Evolutionary conservation across 2,888 invertebrate genomes (phyloP).

Genomic region (Julus scandinavius): DNA sequence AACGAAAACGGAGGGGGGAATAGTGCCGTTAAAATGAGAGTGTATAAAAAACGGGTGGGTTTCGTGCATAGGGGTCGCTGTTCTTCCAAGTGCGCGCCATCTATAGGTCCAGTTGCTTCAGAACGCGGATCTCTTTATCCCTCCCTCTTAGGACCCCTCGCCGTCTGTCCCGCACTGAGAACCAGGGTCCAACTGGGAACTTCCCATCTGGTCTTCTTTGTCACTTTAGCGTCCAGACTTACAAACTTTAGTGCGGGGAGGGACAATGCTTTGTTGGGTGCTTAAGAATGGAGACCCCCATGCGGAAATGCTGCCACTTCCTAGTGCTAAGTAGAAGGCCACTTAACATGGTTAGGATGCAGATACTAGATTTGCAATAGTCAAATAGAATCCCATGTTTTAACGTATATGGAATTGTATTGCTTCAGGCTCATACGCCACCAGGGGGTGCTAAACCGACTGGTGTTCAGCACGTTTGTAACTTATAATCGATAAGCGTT

Average conservation of each 20-base stretch:
- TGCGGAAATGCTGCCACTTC: neutral
- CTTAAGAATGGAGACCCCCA: neutral
- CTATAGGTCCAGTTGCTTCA: neutral
- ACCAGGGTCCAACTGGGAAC: neutral
- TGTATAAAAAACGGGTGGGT: neutral
- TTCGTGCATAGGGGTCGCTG: neutral
- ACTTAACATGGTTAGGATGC: neutral
- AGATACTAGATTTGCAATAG: no score
- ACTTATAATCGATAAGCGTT: no score
- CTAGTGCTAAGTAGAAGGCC: neutral
- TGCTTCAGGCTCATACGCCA: no score
- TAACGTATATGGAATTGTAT: no score
- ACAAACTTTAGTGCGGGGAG: neutral
- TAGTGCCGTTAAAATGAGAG: neutral
- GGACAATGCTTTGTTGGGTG: neutral
- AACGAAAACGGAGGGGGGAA: neutral
- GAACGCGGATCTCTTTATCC: neutral
- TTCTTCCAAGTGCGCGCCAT: constrained; percentile 3
- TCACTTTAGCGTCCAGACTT: neutral
- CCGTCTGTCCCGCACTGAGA: neutral
- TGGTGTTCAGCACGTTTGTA: no score
- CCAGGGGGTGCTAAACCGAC: no score
- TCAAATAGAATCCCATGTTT: no score
- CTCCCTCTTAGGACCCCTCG: neutral
- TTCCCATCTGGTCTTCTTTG: constrained; percentile 2